Evolutionary conservation across 2,797 vertebrate species (phyloP), one percentile per base, ranked within the genome.

Genomic region (Tauraco hartlaubi): DNA sequence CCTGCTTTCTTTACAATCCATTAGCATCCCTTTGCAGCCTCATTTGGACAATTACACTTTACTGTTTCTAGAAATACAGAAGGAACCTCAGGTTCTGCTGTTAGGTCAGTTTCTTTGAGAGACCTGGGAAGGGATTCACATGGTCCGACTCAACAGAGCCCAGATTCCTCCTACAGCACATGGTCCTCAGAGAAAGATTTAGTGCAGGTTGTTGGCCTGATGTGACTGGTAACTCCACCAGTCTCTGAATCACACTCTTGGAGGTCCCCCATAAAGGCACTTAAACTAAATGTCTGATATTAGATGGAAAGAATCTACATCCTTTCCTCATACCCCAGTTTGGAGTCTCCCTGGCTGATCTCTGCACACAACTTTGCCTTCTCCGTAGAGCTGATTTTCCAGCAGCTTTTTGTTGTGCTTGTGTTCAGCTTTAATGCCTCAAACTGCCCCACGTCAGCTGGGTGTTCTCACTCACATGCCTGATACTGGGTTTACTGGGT

Each of bases 1-100:
- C 68, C 85, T 85, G 75, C 90, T 77, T 95, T 73, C 81, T 92
- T 78, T 91, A 19, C 85, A 85, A 72, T 74, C 81, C 94, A 92
- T 95, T 97, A 96, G 76, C 75, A 72, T 85, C 75, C 49, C 9
- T 67, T 72, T 72, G 49, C 76, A 85, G 72, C 62, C 46, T 94
- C 23, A 19, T 89, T 91, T 66, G 78, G 85, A 80, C 92, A 87
- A 91, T 77, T 75, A 80, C 81, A 92, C 64, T 88, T 77, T 3
- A 51, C 3, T 15, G 54, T 88, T 85, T 94, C 92, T 91, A 94
- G 94, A 94, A 92, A 90, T 5, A 15, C 52, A 37, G 22, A 62
- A 33, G 48, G 54, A 79, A 56, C 35, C 19, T 28, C n/a, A n/a
- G 33, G 7, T 73, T 89, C 56, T 56, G 6, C 71, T 67, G 1